A percentile compares a stretch with the other conserved stretches of the same genome.
Conservation (phyloP, 2,113 vertebrate species). For the Sapajus apella region DNA sequence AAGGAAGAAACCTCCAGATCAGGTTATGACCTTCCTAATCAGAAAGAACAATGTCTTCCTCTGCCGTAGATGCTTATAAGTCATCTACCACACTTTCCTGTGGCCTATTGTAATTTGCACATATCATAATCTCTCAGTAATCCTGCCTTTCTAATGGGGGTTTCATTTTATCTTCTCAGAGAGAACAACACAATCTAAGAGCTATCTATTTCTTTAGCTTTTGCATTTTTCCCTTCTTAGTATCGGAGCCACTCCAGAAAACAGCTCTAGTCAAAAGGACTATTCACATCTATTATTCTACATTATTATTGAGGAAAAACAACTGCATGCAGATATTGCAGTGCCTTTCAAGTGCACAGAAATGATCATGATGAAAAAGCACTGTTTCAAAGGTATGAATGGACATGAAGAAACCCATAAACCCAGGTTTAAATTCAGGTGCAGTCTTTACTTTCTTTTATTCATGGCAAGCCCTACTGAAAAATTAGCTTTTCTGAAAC, state of each 20-base stretch:
- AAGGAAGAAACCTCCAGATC: not conserved
- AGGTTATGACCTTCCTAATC: not conserved
- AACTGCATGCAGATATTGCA: not conserved
- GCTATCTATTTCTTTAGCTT: not conserved
- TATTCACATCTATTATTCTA: not conserved
- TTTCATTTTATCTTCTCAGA: not conserved
- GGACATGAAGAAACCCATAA: no score
- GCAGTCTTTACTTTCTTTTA: not conserved
- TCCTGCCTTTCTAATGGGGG: not conserved
- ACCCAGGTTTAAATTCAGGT: not conserved
- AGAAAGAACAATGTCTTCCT: conserved; percentile 9
- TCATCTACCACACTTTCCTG: not conserved
- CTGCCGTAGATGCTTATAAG: not conserved
- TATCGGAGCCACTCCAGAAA: not conserved
- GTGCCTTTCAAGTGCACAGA: not conserved
- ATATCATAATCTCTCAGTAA: not conserved
- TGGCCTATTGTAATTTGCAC: not conserved
- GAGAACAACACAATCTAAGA: not conserved
- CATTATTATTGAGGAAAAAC: not conserved
- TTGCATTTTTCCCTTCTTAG: not conserved
- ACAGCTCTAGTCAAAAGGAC: not conserved
- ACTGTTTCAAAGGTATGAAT: not conserved
- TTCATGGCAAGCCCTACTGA: not conserved
- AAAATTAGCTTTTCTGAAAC: not conserved
- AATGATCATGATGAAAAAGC: not conserved